Evolutionary conservation across 1,140 invertebrate species (phyloP).

Genomic region (Pissodes strobi): DNA sequence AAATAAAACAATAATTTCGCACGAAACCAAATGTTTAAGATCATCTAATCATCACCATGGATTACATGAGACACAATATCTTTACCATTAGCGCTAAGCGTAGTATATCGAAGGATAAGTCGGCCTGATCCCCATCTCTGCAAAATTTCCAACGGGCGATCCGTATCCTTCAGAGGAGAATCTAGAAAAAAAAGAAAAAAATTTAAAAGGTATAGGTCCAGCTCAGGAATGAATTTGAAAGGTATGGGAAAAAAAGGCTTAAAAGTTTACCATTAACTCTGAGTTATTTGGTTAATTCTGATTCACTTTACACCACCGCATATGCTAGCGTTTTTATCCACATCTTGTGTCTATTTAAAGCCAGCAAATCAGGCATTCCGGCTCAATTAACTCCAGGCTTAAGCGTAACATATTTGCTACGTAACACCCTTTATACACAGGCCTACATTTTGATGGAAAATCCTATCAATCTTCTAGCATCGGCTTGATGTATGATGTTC

Average conservation of each 20-base stretch:
- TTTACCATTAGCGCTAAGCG: conserved; percentile 51
- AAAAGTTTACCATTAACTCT: too few species aligned
- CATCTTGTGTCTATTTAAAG: too few species aligned
- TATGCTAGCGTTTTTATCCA: too few species aligned
- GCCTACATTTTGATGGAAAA: not conserved
- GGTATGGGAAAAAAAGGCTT: too few species aligned
- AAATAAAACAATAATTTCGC: too few species aligned
- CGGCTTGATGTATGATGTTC: conserved; percentile 16
- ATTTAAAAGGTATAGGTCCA: too few species aligned
- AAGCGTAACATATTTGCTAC: not conserved
- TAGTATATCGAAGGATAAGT: conserved; percentile 49
- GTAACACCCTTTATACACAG: not conserved
- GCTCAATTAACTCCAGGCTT: conserved; percentile 5
- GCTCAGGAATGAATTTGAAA: too few species aligned
- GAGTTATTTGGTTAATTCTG: too few species aligned
- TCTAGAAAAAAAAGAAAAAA: conserved; percentile 45
- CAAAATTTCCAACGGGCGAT: conserved; percentile 52
- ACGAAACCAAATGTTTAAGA: too few species aligned
- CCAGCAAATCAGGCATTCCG: not conserved
- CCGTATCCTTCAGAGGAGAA: conserved; percentile 46
- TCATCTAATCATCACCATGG: too few species aligned
- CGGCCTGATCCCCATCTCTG: conserved; percentile 54
- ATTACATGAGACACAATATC: too few species aligned
- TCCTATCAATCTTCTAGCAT: conserved; percentile 11
- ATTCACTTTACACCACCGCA: too few species aligned